Evolutionary conservation across 1,140 invertebrate species (phyloP).

Genomic region (Bombyx mandarina): DNA sequence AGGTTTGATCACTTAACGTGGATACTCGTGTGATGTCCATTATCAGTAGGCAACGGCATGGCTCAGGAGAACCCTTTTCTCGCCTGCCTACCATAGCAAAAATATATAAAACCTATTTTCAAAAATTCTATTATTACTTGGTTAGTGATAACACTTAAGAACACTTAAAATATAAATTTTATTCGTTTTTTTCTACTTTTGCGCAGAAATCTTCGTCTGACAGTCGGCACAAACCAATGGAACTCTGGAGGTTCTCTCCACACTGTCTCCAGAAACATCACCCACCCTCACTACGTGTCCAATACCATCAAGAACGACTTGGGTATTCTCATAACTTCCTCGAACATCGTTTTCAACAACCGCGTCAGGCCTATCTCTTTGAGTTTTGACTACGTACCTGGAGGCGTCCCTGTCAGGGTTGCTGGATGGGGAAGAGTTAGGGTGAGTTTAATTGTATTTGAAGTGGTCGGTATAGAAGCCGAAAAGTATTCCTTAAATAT

Average conservation of each 20-base stretch:
- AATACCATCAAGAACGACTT: conserved; percentile 34
- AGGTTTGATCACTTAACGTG: no score
- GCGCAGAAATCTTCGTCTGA: conserved; percentile 22
- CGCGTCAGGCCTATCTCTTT: conserved; percentile 12
- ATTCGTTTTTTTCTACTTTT: conserved; percentile 2
- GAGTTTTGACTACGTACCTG: conserved; percentile 11
- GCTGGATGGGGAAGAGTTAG: conserved; percentile 28
- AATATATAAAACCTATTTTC: no score
- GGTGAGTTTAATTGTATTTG: conserved; percentile 10
- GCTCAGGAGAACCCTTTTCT: no score
- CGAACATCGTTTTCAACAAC: conserved; percentile 12
- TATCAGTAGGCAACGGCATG: no score
- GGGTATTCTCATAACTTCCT: conserved; percentile 22
- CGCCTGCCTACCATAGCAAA: no score
- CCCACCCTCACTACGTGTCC: conserved; percentile 23
- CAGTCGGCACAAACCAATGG: conserved; percentile 31
- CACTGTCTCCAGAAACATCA: conserved; percentile 16
- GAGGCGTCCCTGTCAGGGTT: conserved; percentile 10
- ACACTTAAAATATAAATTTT: not conserved
- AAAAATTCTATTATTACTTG: not conserved
- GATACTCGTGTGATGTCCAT: no score
- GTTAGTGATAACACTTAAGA: no score
- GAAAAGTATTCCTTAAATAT: no score
- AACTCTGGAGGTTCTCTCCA: conserved; percentile 24
- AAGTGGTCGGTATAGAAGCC: no score